Evolutionary conservation across 92 coral and sea anemone genomes (phyloP), one percentile per base, ranked within the genome.

Genomic region (Phenganax marumi): DNA sequence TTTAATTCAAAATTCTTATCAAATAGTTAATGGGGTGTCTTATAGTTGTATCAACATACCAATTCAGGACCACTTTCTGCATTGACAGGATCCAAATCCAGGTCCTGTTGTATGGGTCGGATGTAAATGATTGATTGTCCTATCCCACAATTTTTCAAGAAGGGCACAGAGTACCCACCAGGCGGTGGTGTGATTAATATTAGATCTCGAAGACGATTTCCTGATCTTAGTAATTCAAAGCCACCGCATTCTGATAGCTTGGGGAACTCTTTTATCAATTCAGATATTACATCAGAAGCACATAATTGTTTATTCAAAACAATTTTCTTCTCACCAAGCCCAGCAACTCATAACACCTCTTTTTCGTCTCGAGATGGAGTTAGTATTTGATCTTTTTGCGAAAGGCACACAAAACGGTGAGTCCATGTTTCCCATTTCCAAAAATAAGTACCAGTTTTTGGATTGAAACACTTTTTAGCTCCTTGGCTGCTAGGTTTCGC

Each of bases 111-210:
- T 19, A 69, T 81, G 19, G 77, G 85, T 43, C 85, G 51, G 24
- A 81, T 53, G 26, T 68, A 81, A 46, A 69, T 22, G 14, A 76
- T 81, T n/a, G 85, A 68, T 76, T 81, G 77, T 54, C 85, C 85
- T 50, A 81, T 61, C 43, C 68, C 85, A 81, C 66, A 66, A 68
- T 81, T 69, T 51, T 69, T 81, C 75, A 68, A 81, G 56, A 81
- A 81, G 7, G 43, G 68, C n/a, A 81, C 85, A 52, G 66, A 68
- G 52, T 81, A 81, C 25, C 85, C 85, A 66, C 77, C 77, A 69
- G 68, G 85, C 48, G 85, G 77, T 17, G 85, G 62, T 46, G 61
- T 25, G 74, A 69, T 81, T 24, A 81, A 53, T 10, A 81, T 63
- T n/a, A 81, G 77, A 81, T 81, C 85, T 68, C 74, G 55, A 33